Conservation (phyloP, 2,888 invertebrate genomes). For the Tetranychus truncatus region DNA sequence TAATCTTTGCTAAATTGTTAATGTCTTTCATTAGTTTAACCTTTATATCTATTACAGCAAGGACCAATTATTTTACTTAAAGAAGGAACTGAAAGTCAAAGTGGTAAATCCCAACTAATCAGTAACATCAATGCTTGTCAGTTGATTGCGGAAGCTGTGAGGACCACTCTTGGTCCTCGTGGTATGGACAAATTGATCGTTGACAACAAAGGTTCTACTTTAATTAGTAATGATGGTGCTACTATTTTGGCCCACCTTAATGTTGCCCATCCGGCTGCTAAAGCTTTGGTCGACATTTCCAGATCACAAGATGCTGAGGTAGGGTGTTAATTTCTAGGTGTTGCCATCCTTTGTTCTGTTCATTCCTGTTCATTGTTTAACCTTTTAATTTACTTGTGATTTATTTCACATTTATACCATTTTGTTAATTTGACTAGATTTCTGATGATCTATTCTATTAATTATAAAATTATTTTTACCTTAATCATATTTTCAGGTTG, state of each 20-base stretch:
- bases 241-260: constrained; percentile 96
- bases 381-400: not conserved
- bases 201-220: constrained; percentile 61
- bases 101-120: constrained; percentile 85
- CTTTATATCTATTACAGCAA: constrained; percentile 42
- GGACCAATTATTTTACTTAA: constrained; percentile 90
- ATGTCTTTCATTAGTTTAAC: not conserved
- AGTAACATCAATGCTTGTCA: constrained; percentile 96
- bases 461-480: constrained; percentile 9
- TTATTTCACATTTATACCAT: not conserved
- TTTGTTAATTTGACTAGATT: not conserved
- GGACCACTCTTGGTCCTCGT: constrained; percentile 90
- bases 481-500: constrained; percentile 45
- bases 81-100: constrained; percentile 89
- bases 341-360: not conserved
- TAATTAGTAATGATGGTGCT: constrained; percentile 97
- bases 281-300: constrained; percentile 92
- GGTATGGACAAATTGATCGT: constrained; percentile 99
- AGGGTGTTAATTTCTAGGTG: constrained; percentile 25
- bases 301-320: constrained; percentile 97
- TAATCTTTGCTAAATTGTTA: not conserved
- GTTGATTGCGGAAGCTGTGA: constrained; percentile 78
- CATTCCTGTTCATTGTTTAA: not conserved
- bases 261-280: constrained; percentile 93
- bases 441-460: not conserved